These are phyloP conservation scores for Polyommatus iphigenia DNA, from an alignment of 2,888 invertebrate species.

Conservation along the genomic window DNA sequence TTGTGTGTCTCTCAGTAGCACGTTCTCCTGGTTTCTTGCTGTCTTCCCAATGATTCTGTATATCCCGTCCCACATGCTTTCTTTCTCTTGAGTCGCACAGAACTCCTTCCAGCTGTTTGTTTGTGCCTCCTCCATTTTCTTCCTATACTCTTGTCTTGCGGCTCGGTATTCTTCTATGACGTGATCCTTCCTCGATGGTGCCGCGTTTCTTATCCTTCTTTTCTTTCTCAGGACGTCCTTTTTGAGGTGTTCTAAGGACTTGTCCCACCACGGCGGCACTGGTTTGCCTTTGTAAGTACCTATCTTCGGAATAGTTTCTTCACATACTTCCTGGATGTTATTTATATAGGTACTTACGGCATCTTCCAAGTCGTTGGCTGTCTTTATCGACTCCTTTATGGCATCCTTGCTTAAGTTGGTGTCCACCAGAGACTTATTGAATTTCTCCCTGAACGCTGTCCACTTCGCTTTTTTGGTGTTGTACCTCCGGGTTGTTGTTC, in stretches of 20 bases:
- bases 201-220: constrained; percentile 35
- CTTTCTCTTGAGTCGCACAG: constrained; percentile 38
- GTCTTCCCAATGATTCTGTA: too few relatives aligned
- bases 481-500: constrained; percentile 37
- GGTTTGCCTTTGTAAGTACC: neutral
- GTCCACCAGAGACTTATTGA: neutral
- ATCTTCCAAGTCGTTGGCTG: neutral
- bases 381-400: neutral
- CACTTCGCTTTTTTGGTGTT: constrained; percentile 42
- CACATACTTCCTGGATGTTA: constrained; percentile 31
- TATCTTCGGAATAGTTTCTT: constrained; percentile 30
- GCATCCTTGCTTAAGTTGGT: constrained; percentile 28
- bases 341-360: constrained; percentile 30
- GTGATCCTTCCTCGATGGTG: neutral
- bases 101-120: constrained; percentile 42
- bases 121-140: constrained; percentile 34
- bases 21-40: too few relatives aligned
- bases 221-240: constrained; percentile 34
- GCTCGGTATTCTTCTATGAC: constrained; percentile 30
- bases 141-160: constrained; percentile 36
- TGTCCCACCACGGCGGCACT: constrained; percentile 33
- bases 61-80: too few relatives aligned
- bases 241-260: too few relatives aligned
- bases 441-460: neutral
- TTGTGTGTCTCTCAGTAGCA: too few relatives aligned